Base-by-base conservation (phyloP, 2,888 invertebrate genomes). In the Neuroscelio doddi region DNA sequence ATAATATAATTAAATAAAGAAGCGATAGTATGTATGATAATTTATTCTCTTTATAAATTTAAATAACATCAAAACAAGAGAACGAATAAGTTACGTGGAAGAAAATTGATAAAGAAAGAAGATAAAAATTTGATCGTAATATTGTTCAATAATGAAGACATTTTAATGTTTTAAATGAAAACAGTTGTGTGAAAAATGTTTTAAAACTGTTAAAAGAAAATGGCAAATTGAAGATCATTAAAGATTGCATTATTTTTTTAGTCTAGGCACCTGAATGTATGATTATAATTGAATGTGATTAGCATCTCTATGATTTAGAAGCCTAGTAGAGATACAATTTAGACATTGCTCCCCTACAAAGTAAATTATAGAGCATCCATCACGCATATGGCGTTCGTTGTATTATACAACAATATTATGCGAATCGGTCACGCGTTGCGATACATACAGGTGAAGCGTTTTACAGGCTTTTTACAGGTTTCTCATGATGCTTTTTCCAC, bases 381-480 rank as follows among this genome's bases (percentile, higher is more conserved):
- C 51, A 65, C 39, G 51, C 65, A 65, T 55, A 65, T 65, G 65
- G 64, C 55, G 46, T 30, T 10, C 55, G 32, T 21, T 9, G 45
- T 10, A 30, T 46, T 56, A 15, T 29, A 39, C 16, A n/a, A n/a
- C n/a, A 9, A 36, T 34, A 64, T 65, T 58, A 61, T 46, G 42
- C 15, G 42, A 59, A 49, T 42, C 46, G 34, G 65, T 65, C 56
- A 65, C 47, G 61, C 52, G 65, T 61, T 50, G 66, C 67, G 59
- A 59, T 63, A 34, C 53, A 17, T 41, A 74, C 73, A 73, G 73
- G 74, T 75, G 73, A 69, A 70, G 50, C 62, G 41, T 65, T 71
- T 68, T 38, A 49, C 61, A 62, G 68, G 70, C 64, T 68, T 70
- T 68, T 56, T 46, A 34, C 67, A 58, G 58, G 64, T 64, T 58